These are phyloP conservation scores for Probosciger aterrimus DNA, from an alignment of 2,113 vertebrate species.

Conservation along the genomic window DNA sequence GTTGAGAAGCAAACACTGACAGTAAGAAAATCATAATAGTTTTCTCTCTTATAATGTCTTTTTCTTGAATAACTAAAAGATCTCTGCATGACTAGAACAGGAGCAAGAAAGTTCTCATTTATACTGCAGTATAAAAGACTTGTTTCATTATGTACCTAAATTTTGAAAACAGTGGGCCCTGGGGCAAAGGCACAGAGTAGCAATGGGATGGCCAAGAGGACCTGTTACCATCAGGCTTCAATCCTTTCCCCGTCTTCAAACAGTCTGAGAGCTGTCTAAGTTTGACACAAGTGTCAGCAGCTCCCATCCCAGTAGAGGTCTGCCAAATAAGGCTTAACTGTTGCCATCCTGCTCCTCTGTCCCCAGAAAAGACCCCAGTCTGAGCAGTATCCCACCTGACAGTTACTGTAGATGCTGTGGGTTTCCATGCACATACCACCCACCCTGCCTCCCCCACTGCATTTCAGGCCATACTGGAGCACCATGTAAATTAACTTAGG, in stretches of 20 bases:
- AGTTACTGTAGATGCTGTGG: background rate
- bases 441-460: background rate
- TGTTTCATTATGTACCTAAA: background rate
- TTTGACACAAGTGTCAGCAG: background rate
- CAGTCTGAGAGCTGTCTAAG: background rate
- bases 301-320: background rate
- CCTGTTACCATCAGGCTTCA: background rate
- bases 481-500: background rate
- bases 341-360: background rate
- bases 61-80: background rate
- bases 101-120: background rate
- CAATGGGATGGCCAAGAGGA: background rate
- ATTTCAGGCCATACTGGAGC: background rate
- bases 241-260: background rate
- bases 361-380: background rate
- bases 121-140: background rate
- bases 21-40: conserved; percentile 33
- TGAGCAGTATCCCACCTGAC: background rate
- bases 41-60: background rate
- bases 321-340: background rate
- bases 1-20: conserved; percentile 30
- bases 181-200: background rate
- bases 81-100: background rate
- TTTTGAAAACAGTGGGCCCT: background rate
- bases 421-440: background rate